phyloP scores from a whole-genome alignment of 1,140 invertebrate species.

The Drosophila nannoptera region DNA sequence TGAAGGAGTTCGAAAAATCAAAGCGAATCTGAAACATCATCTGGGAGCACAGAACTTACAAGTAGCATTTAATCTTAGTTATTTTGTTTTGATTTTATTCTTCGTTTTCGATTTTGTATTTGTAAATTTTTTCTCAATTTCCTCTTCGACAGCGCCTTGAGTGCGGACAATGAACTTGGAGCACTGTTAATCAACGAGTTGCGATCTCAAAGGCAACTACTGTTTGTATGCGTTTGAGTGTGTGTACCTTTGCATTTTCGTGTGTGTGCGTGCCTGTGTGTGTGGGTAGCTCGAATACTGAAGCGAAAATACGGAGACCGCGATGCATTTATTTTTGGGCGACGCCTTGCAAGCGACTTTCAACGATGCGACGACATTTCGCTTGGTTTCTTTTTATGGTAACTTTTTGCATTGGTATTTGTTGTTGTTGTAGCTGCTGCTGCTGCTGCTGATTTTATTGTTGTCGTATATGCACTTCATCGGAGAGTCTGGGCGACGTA shows the following conservation, averaged over 20 bases:
- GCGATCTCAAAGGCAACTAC: slow-evolving; percentile 41
- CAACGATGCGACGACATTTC: slow-evolving; percentile 39
- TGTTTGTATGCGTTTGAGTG: not conserved
- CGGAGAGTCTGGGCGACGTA: slow-evolving; percentile 66
- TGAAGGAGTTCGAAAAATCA: slow-evolving; percentile 1
- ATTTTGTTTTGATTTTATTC: slow-evolving; percentile 2
- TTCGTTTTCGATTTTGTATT: slow-evolving; percentile 24
- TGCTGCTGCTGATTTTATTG: slow-evolving; percentile 42
- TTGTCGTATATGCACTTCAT: slow-evolving; percentile 56
- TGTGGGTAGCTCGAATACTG: slow-evolving; percentile 50
- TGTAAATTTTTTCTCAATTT: slow-evolving; percentile 47
- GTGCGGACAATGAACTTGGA: slow-evolving; percentile 58
- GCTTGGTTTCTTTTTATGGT: slow-evolving; percentile 66
- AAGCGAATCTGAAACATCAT: slow-evolving; percentile 26
- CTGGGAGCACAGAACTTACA: slow-evolving; percentile 39
- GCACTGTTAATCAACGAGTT: slow-evolving; percentile 58
- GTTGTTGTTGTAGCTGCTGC: slow-evolving; percentile 14
- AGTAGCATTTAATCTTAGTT: slow-evolving; percentile 27
- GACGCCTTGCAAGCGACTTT: slow-evolving; percentile 47
- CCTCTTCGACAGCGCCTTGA: slow-evolving; percentile 56
- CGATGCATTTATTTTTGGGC: slow-evolving; percentile 75
- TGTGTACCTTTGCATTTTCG: slow-evolving; percentile 6
- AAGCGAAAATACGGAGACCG: slow-evolving; percentile 36
- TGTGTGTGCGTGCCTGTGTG: slow-evolving; percentile 7
- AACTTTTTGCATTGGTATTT: slow-evolving; percentile 68